Conservation (phyloP, 1,140 invertebrate genomes). For the Piezodorus guildinii region DNA sequence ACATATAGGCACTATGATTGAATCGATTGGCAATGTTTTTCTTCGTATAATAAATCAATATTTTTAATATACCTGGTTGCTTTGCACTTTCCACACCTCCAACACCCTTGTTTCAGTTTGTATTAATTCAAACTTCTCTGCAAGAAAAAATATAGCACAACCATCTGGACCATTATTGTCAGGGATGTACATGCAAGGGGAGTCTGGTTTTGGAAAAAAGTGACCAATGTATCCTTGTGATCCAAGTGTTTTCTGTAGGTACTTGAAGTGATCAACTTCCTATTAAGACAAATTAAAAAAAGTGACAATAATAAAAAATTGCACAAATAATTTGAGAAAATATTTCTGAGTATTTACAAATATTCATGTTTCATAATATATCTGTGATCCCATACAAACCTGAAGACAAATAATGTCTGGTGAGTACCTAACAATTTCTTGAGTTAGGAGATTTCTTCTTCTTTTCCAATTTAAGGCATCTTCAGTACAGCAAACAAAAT, state of each 20-base stretch:
- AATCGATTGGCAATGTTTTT: too few species aligned
- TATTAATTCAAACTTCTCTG: constrained; percentile 48
- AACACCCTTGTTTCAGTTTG: constrained; percentile 47
- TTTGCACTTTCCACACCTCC: constrained; percentile 54
- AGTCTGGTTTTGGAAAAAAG: constrained; percentile 68
- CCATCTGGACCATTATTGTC: constrained; percentile 69
- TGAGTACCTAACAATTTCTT: constrained; percentile 56
- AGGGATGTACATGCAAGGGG: constrained; percentile 59
- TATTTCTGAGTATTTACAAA: background rate
- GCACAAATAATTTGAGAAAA: too few species aligned
- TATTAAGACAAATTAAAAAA: constrained; percentile 32
- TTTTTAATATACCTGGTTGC: constrained; percentile 49
- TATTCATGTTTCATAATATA: background rate
- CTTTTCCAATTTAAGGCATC: constrained; percentile 57
- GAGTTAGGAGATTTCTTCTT: constrained; percentile 52
- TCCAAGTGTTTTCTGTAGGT: constrained; percentile 46
- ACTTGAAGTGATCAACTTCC: constrained; percentile 69
- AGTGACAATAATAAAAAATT: too few species aligned
- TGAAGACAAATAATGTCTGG: constrained; percentile 66
- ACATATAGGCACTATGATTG: too few species aligned
- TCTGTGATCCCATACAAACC: constrained; percentile 31
- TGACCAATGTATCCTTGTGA: constrained; percentile 55
- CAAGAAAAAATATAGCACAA: constrained; percentile 62
- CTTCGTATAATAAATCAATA: too few species aligned
- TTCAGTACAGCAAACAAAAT: constrained; percentile 58